These are phyloP conservation scores for Botia kubotai DNA, from an alignment of 2,797 vertebrate genomes.

Conservation along the genomic window DNA sequence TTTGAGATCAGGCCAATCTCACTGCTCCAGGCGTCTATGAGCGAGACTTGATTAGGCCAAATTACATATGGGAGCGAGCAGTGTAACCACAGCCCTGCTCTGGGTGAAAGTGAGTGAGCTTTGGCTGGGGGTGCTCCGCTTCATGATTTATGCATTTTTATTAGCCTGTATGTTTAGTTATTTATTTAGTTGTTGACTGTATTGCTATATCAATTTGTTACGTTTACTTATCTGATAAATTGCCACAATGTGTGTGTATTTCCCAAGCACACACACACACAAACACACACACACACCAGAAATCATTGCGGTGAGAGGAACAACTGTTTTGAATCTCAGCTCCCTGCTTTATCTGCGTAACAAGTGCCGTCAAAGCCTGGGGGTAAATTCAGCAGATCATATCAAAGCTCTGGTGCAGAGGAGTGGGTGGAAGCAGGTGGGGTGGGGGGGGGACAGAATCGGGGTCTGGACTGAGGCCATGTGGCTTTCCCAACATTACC, in stretches of 20 bases:
- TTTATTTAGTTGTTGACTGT: slow-evolving; percentile 21
- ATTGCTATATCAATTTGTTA: slow-evolving; percentile 32
- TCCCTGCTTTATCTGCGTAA: slow-evolving; percentile 57
- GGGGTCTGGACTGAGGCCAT: slow-evolving; percentile 25
- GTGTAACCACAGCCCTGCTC: slow-evolving; percentile 77
- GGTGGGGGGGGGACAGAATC: slow-evolving; percentile 43
- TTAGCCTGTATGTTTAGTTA: slow-evolving; percentile 8
- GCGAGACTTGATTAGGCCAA: slow-evolving; percentile 83
- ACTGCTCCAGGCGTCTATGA: slow-evolving; percentile 77
- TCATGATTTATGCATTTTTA: slow-evolving; percentile 35
- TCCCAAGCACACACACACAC: background rate
- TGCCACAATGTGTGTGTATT: background rate
- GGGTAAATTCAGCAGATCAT: slow-evolving; percentile 54
- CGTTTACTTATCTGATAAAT: slow-evolving; percentile 18
- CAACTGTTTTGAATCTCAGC: slow-evolving; percentile 61
- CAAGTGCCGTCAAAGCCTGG: slow-evolving; percentile 53
- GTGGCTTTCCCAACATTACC: slow-evolving; percentile 33
- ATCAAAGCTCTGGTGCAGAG: slow-evolving; percentile 52
- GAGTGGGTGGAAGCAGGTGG: slow-evolving; percentile 41
- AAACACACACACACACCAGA: background rate
- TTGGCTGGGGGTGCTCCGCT: background rate
- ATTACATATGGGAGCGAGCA: slow-evolving; percentile 83
- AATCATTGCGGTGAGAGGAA: slow-evolving; percentile 34
- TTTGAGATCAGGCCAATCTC: slow-evolving; percentile 86
- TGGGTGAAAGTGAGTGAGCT: slow-evolving; percentile 50